Base-by-base conservation (phyloP, 2,888 invertebrate genomes). In the Merodon equestris region DNA sequence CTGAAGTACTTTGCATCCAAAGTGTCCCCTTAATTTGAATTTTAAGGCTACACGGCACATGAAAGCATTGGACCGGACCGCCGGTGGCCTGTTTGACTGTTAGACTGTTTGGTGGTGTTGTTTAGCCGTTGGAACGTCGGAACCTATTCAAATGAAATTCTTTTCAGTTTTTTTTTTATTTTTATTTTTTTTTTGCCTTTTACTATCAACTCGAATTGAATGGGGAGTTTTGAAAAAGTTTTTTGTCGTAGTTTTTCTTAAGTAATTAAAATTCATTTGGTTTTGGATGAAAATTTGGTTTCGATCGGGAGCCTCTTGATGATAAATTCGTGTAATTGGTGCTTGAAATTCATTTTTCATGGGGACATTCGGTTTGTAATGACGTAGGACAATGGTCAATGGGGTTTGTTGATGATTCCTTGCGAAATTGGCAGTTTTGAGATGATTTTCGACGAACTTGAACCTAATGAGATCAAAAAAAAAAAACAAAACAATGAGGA, bases 1-100 rank as follows among this genome's bases (percentile, higher is more conserved):
- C 74, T 79, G 64, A 79, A 79, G 79, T 79, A 50, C 74, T 56
- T 27, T 64, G 60, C 73, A 68, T 60, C 67, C 63, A 73, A 79
- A 79, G 79, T 79, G 79, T 79, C 79, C 79, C 71, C 73, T 79
- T 79, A 79, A 74, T 74, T 79, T 79, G 74, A 64, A 73, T 73
- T 74, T 74, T 60, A 79, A 74, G 74, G 68, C 68, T 56, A 57
- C 48, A 27, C 7, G 27, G 17, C 51, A 48, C 56, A 68, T 58
- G 53, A 27, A 27, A 27, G 27, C 27, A 27, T 27, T 44, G 40
- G 57, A 53, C 51, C 48, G 54, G 56, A 71, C 44, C 42, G 48
- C 38, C 50, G n/a, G 17, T 1, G 40, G 18, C 34, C 58, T 42
- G 50, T 63, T 63, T 36, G 53, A 58, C 19, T 40, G 57, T 56